Percentiles rank a stretch among this genome's conserved stretches.
Evolutionary conservation across 1,140 invertebrate genomes (phyloP).

Genomic region (Drosophila bocqueti): DNA sequence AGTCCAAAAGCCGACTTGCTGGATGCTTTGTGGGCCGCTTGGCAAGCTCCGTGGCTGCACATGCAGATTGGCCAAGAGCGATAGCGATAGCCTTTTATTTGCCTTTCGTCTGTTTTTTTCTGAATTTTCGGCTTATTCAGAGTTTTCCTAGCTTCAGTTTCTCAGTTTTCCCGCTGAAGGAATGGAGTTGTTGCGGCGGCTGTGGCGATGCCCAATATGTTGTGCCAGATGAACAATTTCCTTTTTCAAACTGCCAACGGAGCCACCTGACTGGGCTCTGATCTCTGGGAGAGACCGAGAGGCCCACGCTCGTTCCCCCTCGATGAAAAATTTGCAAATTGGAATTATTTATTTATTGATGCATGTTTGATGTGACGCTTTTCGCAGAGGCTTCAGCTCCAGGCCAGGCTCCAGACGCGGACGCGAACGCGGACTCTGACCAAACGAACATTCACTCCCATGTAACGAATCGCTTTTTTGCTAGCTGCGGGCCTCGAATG

Average conservation of each 20-base stretch:
- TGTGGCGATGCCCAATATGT: slow-evolving; percentile 53
- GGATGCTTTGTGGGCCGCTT: slow-evolving; percentile 20
- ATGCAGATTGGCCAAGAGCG: slow-evolving; percentile 80
- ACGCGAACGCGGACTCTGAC: not conserved
- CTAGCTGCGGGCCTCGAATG: slow-evolving; percentile 70
- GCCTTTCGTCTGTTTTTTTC: slow-evolving; percentile 43
- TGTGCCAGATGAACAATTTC: slow-evolving; percentile 75
- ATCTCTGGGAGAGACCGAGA: slow-evolving; percentile 11
- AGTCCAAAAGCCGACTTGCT: slow-evolving; percentile 8
- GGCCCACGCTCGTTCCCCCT: slow-evolving; percentile 51
- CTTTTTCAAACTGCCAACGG: slow-evolving; percentile 61
- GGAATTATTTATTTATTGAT: slow-evolving; percentile 80
- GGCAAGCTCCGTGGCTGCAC: slow-evolving; percentile 38
- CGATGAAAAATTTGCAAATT: slow-evolving; percentile 80
- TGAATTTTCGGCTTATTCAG: slow-evolving; percentile 16
- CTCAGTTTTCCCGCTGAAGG: slow-evolving; percentile 22
- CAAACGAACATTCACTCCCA: slow-evolving; percentile 13
- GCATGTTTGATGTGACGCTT: slow-evolving; percentile 81
- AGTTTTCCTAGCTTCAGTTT: slow-evolving; percentile 14
- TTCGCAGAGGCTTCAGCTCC: slow-evolving; percentile 24
- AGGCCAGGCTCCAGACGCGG: slow-evolving; percentile 5
- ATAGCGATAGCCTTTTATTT: slow-evolving; percentile 81
- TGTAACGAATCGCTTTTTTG: slow-evolving; percentile 67
- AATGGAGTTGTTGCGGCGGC: slow-evolving; percentile 57
- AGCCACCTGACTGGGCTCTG: slow-evolving; percentile 36